Evolutionary conservation across 53 echinoderm and acorn worm species (phyloP).

Genomic region (Hippasteria phrygiana): DNA sequence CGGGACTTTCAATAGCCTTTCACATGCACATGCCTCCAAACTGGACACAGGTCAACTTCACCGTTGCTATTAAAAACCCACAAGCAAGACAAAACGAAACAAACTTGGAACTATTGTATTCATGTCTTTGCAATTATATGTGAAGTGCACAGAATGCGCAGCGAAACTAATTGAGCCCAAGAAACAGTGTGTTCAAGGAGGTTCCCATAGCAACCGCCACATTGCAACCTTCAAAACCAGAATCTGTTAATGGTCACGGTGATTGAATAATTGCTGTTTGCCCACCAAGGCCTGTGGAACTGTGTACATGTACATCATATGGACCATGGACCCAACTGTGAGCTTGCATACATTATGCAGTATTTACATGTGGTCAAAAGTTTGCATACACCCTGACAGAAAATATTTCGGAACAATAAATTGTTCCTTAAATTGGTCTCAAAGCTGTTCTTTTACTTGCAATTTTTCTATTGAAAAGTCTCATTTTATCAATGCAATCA

Average conservation of each 20-base stretch:
- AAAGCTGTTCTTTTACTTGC: too few species aligned
- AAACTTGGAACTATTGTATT: too few species aligned
- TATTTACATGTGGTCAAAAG: not conserved
- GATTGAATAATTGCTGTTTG: not conserved
- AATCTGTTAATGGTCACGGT: not conserved
- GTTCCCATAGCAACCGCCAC: slow-evolving; percentile 44
- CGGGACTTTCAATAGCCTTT: too few species aligned
- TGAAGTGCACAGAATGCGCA: not conserved
- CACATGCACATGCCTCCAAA: too few species aligned
- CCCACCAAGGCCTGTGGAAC: not conserved
- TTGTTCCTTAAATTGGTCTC: too few species aligned
- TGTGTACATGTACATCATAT: slow-evolving; percentile 6
- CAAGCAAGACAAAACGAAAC: too few species aligned
- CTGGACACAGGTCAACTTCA: too few species aligned
- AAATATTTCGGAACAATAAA: too few species aligned
- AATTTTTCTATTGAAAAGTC: too few species aligned
- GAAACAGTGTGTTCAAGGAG: slow-evolving; percentile 17
- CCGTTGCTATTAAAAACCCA: too few species aligned
- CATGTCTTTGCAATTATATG: not conserved
- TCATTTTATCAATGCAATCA: too few species aligned
- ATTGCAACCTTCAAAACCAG: not conserved
- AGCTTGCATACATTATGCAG: not conserved
- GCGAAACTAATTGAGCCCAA: not conserved
- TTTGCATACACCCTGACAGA: not conserved
- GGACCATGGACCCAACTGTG: not conserved